Conservation (phyloP, 1,140 invertebrate species). For the Eupristina koningsbergeri region DNA sequence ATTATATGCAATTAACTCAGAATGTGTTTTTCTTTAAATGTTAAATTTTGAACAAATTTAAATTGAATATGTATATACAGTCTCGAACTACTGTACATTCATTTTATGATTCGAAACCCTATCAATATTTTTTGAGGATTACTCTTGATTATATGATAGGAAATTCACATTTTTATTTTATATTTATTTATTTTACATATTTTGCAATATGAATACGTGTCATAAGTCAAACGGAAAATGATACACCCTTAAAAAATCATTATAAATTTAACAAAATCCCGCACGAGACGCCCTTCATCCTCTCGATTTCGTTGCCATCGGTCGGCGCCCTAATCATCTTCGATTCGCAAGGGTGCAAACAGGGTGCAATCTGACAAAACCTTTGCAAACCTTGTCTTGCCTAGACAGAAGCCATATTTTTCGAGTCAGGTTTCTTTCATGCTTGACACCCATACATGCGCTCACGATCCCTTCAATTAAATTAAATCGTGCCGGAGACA, state of each 20-base stretch:
- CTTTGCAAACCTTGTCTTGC: conserved; percentile 1
- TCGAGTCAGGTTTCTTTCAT: conserved; percentile 54
- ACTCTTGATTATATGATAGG: no score
- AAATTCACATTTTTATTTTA: no score
- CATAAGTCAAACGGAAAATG: background rate
- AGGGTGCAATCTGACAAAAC: background rate
- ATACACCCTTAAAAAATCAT: no score
- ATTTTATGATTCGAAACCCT: no score
- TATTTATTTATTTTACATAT: no score
- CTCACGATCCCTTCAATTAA: conserved; percentile 53
- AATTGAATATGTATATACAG: no score
- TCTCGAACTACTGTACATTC: no score
- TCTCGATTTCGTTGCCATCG: no score
- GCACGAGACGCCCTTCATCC: background rate
- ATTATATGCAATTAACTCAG: no score
- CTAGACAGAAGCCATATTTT: conserved; percentile 52
- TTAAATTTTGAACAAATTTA: no score
- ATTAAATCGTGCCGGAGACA: conserved; percentile 35
- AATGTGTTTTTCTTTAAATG: no score
- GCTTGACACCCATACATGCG: conserved; percentile 40
- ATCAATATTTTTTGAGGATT: no score
- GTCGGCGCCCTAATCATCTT: background rate
- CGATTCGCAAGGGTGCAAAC: background rate
- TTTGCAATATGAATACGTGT: background rate
- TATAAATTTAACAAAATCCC: background rate